A percentile compares a stretch with the other conserved stretches of the same genome.
phyloP scores from a whole-genome alignment of 1,140 invertebrate species.

The Steinernema khuongi region DNA sequence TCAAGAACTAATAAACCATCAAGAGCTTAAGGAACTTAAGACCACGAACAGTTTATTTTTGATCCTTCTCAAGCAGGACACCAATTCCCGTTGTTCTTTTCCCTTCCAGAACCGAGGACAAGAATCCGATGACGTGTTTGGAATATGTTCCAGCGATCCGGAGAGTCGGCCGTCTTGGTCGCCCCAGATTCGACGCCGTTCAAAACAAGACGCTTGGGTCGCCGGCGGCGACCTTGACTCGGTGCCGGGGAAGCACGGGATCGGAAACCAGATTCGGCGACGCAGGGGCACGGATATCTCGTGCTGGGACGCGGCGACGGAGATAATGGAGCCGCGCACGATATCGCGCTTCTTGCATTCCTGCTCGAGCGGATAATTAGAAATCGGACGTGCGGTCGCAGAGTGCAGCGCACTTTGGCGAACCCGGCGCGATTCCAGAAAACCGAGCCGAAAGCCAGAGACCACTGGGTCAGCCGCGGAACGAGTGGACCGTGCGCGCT shows the following conservation, averaged over 20 bases:
- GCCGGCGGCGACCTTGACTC: slow-evolving; percentile 1
- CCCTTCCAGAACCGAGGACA: too few relatives aligned
- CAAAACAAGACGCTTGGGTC: background rate
- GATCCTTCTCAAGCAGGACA: too few relatives aligned
- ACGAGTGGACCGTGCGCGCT: too few relatives aligned
- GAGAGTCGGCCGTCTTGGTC: too few relatives aligned
- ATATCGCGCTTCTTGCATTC: background rate
- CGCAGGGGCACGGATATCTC: background rate
- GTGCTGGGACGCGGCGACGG: background rate
- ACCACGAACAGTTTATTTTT: too few relatives aligned
- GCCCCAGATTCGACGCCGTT: background rate
- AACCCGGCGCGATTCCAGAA: background rate
- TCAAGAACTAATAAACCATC: too few relatives aligned
- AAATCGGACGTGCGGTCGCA: background rate
- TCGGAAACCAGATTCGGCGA: background rate
- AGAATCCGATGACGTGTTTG: too few relatives aligned
- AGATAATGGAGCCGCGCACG: background rate
- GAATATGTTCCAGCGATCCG: too few relatives aligned
- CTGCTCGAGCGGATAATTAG: slow-evolving; percentile 6
- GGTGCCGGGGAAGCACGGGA: background rate
- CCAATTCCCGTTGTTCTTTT: too few relatives aligned
- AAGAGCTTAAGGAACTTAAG: too few relatives aligned
- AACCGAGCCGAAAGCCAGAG: too few relatives aligned
- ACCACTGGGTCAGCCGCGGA: too few relatives aligned
- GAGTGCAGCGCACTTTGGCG: slow-evolving; percentile 4